A percentile compares a stretch with the other conserved stretches of the same genome.
These are phyloP conservation scores for Pecten maximus DNA, from an alignment of 2,888 invertebrate genomes.

Conservation along the genomic window DNA sequence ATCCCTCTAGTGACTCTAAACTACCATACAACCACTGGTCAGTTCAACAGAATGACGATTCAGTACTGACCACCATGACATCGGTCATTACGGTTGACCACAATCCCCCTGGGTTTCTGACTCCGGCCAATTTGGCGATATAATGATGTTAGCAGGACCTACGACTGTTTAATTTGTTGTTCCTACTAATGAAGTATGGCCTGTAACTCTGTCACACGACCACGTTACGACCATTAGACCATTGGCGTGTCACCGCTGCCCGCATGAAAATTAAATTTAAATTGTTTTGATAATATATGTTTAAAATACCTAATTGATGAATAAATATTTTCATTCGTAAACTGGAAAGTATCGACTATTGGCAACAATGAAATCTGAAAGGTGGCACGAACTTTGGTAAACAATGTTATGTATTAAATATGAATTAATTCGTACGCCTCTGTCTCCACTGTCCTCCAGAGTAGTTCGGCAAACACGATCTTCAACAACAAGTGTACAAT, in stretches of 20 bases:
- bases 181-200: not conserved
- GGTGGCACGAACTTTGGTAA: no score
- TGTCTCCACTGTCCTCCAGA: no score
- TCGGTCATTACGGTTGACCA: slow-evolving; percentile 17
- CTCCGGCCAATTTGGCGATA: not conserved
- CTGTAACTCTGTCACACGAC: not conserved
- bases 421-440: no score
- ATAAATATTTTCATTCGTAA: not conserved
- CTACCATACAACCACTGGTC: not conserved
- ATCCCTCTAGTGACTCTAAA: not conserved
- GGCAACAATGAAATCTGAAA: not conserved
- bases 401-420: no score
- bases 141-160: slow-evolving; percentile 15
- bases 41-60: not conserved
- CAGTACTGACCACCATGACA: not conserved
- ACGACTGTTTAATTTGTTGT: not conserved
- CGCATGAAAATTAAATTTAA: not conserved
- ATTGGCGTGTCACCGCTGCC: not conserved
- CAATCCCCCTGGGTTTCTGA: not conserved
- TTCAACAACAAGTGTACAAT: no score
- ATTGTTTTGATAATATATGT: not conserved
- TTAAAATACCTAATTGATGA: not conserved
- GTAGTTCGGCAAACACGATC: no score
- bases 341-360: not conserved
- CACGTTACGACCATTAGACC: not conserved